Conservation (phyloP, 2,797 vertebrate species). For the Xenentodon cancila region DNA sequence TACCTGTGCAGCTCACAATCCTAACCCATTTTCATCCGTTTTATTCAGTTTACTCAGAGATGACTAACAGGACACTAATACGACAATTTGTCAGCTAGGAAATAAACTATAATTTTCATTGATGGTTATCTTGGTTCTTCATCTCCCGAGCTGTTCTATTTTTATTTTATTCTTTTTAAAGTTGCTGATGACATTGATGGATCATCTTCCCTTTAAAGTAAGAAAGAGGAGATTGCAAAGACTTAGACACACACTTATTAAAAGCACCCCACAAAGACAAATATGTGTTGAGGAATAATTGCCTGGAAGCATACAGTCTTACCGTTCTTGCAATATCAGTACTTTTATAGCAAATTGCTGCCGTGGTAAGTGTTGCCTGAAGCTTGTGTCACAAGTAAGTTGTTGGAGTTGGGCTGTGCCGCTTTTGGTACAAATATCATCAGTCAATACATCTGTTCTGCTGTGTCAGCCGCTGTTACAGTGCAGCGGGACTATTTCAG, state of each 20-base stretch:
- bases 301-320: neutral
- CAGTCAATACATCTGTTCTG: constrained; percentile 55
- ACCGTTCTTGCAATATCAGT: neutral
- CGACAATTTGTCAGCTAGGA: too few relatives aligned
- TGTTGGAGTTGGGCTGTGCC: neutral
- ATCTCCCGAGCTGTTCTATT: constrained; percentile 45
- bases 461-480: constrained; percentile 79
- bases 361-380: neutral
- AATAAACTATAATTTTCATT: neutral
- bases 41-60: neutral
- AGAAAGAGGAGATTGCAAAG: constrained; percentile 13
- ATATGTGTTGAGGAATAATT: too few relatives aligned
- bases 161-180: too few relatives aligned
- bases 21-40: neutral
- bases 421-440: neutral
- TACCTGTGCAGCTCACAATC: neutral
- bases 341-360: neutral
- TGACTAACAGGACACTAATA: too few relatives aligned
- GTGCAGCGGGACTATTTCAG: constrained; percentile 73
- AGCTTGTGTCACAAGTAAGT: neutral
- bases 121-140: neutral
- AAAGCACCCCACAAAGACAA: neutral
- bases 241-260: neutral
- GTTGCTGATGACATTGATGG: constrained; percentile 25
- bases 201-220: constrained; percentile 35